Evolutionary conservation across 2,113 vertebrate genomes (phyloP).

Genomic region (Helogale parvula): DNA sequence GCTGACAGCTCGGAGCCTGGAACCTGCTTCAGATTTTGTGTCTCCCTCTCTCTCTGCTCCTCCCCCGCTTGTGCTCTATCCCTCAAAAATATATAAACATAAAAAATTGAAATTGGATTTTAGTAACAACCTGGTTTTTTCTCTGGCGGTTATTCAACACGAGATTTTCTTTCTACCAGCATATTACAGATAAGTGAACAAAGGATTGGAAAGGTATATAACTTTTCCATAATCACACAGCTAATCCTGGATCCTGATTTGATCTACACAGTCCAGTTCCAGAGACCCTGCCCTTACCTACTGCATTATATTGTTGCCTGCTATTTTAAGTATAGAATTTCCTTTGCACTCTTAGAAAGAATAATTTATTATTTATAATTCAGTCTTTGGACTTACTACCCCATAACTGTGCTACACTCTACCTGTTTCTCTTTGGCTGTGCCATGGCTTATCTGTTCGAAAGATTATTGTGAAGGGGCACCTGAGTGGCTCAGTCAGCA

Average conservation of each 20-base stretch:
- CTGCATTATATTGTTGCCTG: background rate
- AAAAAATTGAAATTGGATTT: background rate
- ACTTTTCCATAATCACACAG: background rate
- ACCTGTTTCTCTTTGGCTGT: background rate
- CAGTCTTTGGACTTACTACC: background rate
- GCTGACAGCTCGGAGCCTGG: no score
- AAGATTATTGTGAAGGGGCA: background rate
- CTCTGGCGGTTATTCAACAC: background rate
- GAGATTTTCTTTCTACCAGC: background rate
- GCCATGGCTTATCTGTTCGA: background rate
- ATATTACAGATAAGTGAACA: background rate
- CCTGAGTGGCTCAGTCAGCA: no score
- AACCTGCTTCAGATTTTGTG: no score
- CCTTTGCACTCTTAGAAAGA: background rate
- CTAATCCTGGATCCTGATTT: background rate
- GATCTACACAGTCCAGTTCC: background rate
- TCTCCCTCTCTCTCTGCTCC: no score
- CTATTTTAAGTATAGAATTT: background rate
- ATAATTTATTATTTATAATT: background rate
- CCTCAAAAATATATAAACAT: no score
- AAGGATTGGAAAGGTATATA: background rate
- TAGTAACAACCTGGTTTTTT: background rate
- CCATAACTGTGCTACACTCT: background rate
- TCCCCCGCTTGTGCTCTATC: no score
- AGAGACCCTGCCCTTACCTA: background rate